These are phyloP conservation scores for Lasiurus borealis DNA, from an alignment of 2,113 vertebrate species.

Conservation along the genomic window DNA sequence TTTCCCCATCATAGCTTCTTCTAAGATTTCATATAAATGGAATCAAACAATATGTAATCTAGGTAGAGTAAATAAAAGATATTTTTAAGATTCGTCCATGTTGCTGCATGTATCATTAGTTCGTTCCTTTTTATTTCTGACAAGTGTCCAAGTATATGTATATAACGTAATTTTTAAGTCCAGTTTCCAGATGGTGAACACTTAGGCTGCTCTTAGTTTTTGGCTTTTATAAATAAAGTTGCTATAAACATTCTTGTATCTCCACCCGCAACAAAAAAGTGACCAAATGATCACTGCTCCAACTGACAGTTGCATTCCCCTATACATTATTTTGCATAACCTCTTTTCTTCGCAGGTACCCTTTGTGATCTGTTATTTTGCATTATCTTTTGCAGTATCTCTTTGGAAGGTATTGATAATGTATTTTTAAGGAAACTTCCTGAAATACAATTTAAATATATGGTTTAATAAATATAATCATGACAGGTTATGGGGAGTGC, in stretches of 20 bases:
- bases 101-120: background rate
- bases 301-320: background rate
- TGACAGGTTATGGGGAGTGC: background rate
- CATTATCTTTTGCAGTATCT: background rate
- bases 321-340: background rate
- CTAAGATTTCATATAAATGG: slow-evolving; percentile 22
- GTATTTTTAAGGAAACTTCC: background rate
- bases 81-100: background rate
- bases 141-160: background rate
- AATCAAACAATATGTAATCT: background rate
- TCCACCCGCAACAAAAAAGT: background rate
- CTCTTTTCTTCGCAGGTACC: background rate
- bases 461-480: background rate
- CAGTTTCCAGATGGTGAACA: background rate
- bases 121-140: background rate
- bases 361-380: background rate
- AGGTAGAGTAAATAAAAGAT: no score
- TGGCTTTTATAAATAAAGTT: background rate
- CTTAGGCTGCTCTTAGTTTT: background rate
- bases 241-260: background rate
- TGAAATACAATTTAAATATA: background rate
- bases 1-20: background rate
- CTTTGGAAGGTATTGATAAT: background rate
- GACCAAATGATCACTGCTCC: background rate
- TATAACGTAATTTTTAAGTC: background rate